Evolutionary conservation across 2,797 vertebrate species (phyloP).

Genomic region (Cyprinodon diabolis): DNA sequence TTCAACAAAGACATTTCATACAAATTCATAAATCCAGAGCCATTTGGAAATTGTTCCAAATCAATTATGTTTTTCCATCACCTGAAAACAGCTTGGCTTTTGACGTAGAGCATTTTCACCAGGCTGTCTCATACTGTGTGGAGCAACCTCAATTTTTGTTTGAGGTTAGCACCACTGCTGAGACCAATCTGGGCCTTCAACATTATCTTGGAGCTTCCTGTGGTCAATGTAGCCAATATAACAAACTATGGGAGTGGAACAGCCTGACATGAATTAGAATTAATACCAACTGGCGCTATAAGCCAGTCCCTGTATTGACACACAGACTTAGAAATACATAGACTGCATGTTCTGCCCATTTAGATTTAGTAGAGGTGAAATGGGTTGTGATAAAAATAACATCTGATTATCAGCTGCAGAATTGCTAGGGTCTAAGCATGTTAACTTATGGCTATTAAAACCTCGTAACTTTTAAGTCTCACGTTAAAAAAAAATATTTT

Average conservation of each 20-base stretch:
- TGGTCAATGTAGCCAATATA: slow-evolving; percentile 35
- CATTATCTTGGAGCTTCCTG: slow-evolving; percentile 50
- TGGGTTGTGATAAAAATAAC: neutral
- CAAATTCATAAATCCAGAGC: slow-evolving; percentile 48
- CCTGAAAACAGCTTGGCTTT: slow-evolving; percentile 42
- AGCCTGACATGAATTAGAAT: slow-evolving; percentile 64
- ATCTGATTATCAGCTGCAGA: neutral
- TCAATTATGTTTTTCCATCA: slow-evolving; percentile 64
- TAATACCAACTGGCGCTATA: slow-evolving; percentile 60
- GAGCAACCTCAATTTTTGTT: slow-evolving; percentile 27
- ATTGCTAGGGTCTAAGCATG: neutral
- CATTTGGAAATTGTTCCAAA: slow-evolving; percentile 57
- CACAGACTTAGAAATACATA: slow-evolving; percentile 26
- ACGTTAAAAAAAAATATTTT: neutral
- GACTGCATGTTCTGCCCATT: too few relatives aligned
- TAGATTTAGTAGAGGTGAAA: neutral
- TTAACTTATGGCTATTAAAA: neutral
- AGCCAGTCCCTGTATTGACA: slow-evolving; percentile 31
- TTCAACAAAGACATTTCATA: slow-evolving; percentile 57
- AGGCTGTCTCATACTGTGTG: slow-evolving; percentile 31
- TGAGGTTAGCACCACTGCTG: slow-evolving; percentile 59
- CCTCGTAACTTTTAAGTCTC: too few relatives aligned
- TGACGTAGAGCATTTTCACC: slow-evolving; percentile 42
- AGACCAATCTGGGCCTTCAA: slow-evolving; percentile 53
- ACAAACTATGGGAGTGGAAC: slow-evolving; percentile 39